Evolutionary conservation across 2,797 vertebrate genomes (phyloP).

Genomic region (Melanotaenia trifasciata): DNA sequence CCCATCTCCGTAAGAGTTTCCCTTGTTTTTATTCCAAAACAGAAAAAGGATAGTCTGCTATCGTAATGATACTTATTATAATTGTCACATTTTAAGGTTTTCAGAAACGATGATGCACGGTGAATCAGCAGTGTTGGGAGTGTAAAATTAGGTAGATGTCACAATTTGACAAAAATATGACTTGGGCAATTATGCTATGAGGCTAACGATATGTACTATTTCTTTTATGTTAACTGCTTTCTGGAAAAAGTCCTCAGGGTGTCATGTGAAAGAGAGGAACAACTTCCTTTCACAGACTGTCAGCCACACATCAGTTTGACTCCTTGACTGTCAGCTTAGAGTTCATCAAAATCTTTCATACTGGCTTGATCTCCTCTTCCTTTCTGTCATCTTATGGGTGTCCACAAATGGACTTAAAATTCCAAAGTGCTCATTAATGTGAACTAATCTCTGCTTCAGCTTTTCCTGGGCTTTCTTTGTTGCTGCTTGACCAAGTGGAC

Average conservation of each 20-base stretch:
- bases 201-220: not conserved
- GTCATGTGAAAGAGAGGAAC: constrained; percentile 28
- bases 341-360: constrained; percentile 45
- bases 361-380: constrained; percentile 29
- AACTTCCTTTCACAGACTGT: constrained; percentile 47
- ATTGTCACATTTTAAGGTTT: no score
- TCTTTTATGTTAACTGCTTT: constrained; percentile 15
- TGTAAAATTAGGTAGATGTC: no score
- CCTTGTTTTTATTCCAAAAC: constrained; percentile 28
- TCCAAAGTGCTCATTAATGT: constrained; percentile 69
- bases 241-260: constrained; percentile 17
- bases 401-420: constrained; percentile 65
- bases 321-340: constrained; percentile 45
- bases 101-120: no score
- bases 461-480: constrained; percentile 59
- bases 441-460: constrained; percentile 57
- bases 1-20: constrained; percentile 28
- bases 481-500: constrained; percentile 52
- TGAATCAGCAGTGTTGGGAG: no score
- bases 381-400: constrained; percentile 46
- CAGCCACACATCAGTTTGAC: constrained; percentile 35
- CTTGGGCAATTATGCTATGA: no score
- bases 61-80: constrained; percentile 8
- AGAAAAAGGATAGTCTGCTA: constrained; percentile 23
- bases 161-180: no score